Percentiles rank a stretch among this genome's conserved stretches.
Evolutionary conservation across 1,140 invertebrate species (phyloP).

Genomic region (Drosophila prosaltans): DNA sequence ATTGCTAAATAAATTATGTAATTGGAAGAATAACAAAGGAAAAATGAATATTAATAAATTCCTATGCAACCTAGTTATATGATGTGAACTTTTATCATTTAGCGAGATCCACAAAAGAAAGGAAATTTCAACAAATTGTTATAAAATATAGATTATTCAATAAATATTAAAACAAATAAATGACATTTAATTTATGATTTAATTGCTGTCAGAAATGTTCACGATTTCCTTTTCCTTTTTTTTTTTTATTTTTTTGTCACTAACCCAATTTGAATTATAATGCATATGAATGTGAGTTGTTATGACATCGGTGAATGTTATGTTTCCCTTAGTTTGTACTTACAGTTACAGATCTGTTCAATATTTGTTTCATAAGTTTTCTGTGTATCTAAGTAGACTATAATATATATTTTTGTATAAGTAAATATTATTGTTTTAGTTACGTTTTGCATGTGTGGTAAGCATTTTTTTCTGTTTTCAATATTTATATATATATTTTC

Average conservation of each 20-base stretch:
- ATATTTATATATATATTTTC: not conserved
- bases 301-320: constrained; percentile 28
- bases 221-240: not conserved
- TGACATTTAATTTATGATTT: constrained; percentile 48
- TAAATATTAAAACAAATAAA: constrained; percentile 65
- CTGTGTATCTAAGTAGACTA: constrained; percentile 16
- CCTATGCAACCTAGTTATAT: constrained; percentile 20
- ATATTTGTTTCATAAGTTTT: constrained; percentile 15
- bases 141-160: constrained; percentile 40
- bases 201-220: constrained; percentile 22
- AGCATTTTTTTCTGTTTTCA: constrained; percentile 37
- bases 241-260: constrained; percentile 32
- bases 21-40: not conserved
- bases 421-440: constrained; percentile 3
- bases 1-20: not conserved
- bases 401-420: constrained; percentile 19
- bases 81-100: constrained; percentile 12
- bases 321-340: constrained; percentile 46
- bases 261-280: constrained; percentile 27
- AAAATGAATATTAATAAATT: not conserved
- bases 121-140: constrained; percentile 7
- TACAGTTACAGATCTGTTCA: constrained; percentile 55
- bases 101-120: constrained; percentile 9
- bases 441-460: constrained; percentile 48
- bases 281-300: constrained; percentile 44